Evolutionary conservation across 2,888 invertebrate species (phyloP), one percentile per base, ranked within the genome.

Genomic region (Temnothorax rugatulus): DNA sequence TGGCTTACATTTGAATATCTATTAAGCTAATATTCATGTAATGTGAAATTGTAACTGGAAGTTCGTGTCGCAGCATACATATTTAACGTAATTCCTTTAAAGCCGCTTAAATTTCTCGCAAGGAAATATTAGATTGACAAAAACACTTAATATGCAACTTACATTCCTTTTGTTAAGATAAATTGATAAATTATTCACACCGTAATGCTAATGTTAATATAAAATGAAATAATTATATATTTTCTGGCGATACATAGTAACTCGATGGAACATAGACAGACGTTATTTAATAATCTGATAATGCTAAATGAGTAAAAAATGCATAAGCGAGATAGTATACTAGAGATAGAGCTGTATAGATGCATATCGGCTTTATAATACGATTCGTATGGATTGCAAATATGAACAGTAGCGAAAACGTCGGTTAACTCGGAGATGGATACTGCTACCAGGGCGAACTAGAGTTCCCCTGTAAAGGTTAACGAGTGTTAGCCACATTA

Each of bases 401-500:
- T 59, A 75, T 41, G 44, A 81, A 50, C 77, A 44, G 54, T 54
- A 44, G 59, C 57, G 57, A 81, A 75, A 81, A 81, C 59, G 79
- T 81, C 79, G 59, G 84, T 82, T 82, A 69, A 82, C 71, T 82
- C 82, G 71, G 50, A 64, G 50, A 29, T 83, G 83, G 90, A 86
- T 89, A 89, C 63, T 84, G 86, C 90, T 89, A 89, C 90, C 77
- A 69, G 87, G 77, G 83, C 84, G 89, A 89, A 90, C 82, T 89
- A 83, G 90, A 90, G 77, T 83, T 88, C 71, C 84, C 77, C 77
- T 29, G 38, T 63, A 71, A 88, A 86, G 91, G 93, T 94, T 94
- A 94, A 94, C 94, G 94, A 94, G 94, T 86, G 88, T 86, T 89
- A 85, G 86, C 86, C 90, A 89, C 89, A 94, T 94, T 94, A 93